A percentile compares a stretch with the other conserved stretches of the same genome.
Evolutionary conservation across 2,797 vertebrate species (phyloP).

Genomic region (Borostomias antarcticus): DNA sequence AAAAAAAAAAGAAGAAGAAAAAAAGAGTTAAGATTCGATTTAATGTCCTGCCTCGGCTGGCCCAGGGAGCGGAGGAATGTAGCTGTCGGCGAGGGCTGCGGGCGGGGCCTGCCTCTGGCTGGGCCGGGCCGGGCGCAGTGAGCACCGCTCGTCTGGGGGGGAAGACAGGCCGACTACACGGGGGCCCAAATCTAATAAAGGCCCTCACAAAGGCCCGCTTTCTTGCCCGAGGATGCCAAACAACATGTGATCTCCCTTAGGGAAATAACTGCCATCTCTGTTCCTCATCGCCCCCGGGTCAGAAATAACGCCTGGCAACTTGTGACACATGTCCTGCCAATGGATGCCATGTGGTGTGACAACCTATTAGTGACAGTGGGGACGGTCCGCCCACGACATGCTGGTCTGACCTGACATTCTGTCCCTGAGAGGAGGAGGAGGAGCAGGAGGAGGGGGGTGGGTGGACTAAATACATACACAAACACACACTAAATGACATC

Average conservation of each 20-base stretch:
- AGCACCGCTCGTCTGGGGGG: neutral
- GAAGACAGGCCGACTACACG: slow-evolving; percentile 24
- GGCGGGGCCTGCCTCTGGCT: slow-evolving; percentile 32
- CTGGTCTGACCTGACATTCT: slow-evolving; percentile 36
- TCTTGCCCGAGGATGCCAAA: slow-evolving; percentile 71
- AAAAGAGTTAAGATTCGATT: slow-evolving; percentile 77
- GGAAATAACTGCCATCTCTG: slow-evolving; percentile 62
- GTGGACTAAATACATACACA: slow-evolving; percentile 5
- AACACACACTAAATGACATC: neutral
- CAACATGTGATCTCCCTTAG: slow-evolving; percentile 75
- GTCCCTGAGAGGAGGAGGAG: slow-evolving; percentile 12
- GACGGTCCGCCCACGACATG: slow-evolving; percentile 20
- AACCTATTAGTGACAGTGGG: slow-evolving; percentile 38
- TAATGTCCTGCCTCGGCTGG: slow-evolving; percentile 69
- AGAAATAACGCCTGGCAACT: slow-evolving; percentile 66
- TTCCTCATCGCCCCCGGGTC: slow-evolving; percentile 50
- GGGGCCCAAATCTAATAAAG: slow-evolving; percentile 77
- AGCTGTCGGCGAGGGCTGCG: slow-evolving; percentile 42
- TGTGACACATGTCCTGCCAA: slow-evolving; percentile 60
- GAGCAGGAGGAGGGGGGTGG: neutral
- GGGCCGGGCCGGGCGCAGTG: neutral
- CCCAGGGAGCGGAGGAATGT: slow-evolving; percentile 71
- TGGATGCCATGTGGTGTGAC: slow-evolving; percentile 54
- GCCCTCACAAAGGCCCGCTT: slow-evolving; percentile 71
- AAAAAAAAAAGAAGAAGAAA: too few relatives aligned